phyloP scores from a whole-genome alignment of 2,797 vertebrate genomes.

The Takifugu rubripes region DNA sequence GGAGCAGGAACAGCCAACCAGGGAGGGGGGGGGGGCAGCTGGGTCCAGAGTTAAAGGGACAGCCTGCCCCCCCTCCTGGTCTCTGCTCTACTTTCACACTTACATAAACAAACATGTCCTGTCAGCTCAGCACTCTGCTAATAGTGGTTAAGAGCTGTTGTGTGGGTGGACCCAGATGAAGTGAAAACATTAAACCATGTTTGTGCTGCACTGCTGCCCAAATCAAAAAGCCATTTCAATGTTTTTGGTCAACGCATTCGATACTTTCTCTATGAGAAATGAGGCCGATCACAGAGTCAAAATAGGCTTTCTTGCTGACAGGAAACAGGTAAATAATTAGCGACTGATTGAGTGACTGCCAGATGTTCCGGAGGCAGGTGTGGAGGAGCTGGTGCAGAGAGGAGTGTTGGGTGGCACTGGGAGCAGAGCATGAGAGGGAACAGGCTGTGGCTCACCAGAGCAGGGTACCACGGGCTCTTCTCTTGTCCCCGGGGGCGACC shows the following conservation, averaged over 20 bases:
- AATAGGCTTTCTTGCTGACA: no score
- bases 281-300: no score
- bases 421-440: conserved; percentile 20
- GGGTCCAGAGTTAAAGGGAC: conserved; percentile 65
- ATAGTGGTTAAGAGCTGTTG: conserved; percentile 14
- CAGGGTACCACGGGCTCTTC: conserved; percentile 79
- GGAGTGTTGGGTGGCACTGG: conserved; percentile 10
- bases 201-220: conserved; percentile 9
- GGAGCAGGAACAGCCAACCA: conserved; percentile 69
- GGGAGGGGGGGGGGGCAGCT: conserved; percentile 62
- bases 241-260: no score
- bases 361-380: conserved; percentile 50
- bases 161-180: conserved; percentile 17
- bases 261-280: no score
- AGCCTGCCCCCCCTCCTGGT: conserved; percentile 43
- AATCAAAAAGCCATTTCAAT: not conserved
- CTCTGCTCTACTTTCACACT: conserved; percentile 46
- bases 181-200: conserved; percentile 12
- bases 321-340: no score
- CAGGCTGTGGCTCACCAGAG: conserved; percentile 74
- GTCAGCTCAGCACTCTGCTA: conserved; percentile 34
- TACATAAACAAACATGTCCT: conserved; percentile 58
- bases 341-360: not conserved
- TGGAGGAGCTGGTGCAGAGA: not conserved
- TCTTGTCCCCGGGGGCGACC: conserved; percentile 67